These are phyloP conservation scores for Fundulus diaphanus DNA, from an alignment of 2,797 vertebrate genomes.

Conservation along the genomic window DNA sequence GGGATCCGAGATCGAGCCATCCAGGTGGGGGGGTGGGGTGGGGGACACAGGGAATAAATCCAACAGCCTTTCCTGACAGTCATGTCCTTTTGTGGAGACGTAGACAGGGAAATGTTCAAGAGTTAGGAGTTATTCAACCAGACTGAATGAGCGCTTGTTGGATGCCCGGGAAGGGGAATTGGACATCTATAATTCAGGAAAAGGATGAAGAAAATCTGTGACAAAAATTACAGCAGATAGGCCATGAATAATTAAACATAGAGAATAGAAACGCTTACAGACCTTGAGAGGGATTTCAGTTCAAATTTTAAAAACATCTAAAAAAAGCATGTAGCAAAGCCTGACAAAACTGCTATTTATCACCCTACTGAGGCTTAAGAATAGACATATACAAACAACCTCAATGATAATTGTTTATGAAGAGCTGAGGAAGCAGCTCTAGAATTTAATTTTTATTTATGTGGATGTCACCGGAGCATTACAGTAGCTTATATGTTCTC, in stretches of 20 bases:
- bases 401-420: slow-evolving; percentile 58
- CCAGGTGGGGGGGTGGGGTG: slow-evolving; percentile 35
- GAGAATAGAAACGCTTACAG: slow-evolving; percentile 79
- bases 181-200: slow-evolving; percentile 80
- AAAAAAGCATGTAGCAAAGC: slow-evolving; percentile 25
- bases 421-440: slow-evolving; percentile 27
- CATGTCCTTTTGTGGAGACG: slow-evolving; percentile 58
- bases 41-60: slow-evolving; percentile 60
- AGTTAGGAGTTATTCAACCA: slow-evolving; percentile 67
- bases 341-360: slow-evolving; percentile 58
- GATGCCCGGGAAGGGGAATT: slow-evolving; percentile 56
- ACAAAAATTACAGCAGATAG: slow-evolving; percentile 80
- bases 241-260: slow-evolving; percentile 75
- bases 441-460: too few species aligned
- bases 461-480: slow-evolving; percentile 42
- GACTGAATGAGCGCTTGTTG: slow-evolving; percentile 72
- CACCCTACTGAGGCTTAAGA: slow-evolving; percentile 35
- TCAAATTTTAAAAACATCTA: slow-evolving; percentile 56
- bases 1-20: slow-evolving; percentile 58
- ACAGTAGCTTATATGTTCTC: slow-evolving; percentile 58
- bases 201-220: slow-evolving; percentile 76
- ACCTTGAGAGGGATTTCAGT: slow-evolving; percentile 70
- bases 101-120: slow-evolving; percentile 59
- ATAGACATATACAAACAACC: slow-evolving; percentile 51
- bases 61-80: slow-evolving; percentile 44